Evolutionary conservation across 2,888 invertebrate species (phyloP).

Genomic region (Chloroclysta siterata): DNA sequence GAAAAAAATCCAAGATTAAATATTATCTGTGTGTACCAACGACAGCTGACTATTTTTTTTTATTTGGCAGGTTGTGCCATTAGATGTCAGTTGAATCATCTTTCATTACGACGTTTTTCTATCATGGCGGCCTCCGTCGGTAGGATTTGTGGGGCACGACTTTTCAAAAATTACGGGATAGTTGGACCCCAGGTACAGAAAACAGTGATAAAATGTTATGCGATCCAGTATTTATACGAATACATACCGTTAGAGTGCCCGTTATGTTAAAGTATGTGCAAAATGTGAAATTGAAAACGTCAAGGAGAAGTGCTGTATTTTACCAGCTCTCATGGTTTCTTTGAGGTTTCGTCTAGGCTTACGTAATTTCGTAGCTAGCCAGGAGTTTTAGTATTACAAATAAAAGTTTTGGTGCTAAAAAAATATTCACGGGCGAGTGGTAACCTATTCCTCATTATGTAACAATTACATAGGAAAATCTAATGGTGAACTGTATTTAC

Average conservation of each 20-base stretch:
- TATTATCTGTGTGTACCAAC: conserved; percentile 14
- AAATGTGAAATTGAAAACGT: conserved; percentile 55
- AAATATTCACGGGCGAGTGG: conserved; percentile 62
- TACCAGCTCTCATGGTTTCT: conserved; percentile 53
- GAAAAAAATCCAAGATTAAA: no score
- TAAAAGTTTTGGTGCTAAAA: conserved; percentile 17
- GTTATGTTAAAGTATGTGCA: conserved; percentile 53
- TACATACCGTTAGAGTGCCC: conserved; percentile 44
- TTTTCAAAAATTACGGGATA: conserved; percentile 90
- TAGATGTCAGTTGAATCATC: conserved; percentile 71
- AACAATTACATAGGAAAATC: conserved; percentile 73
- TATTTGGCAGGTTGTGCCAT: conserved; percentile 54
- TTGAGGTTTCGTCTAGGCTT: conserved; percentile 44
- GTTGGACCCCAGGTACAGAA: conserved; percentile 89
- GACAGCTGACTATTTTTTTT: conserved; percentile 42
- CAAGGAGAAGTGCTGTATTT: conserved; percentile 63
- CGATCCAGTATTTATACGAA: conserved; percentile 47
- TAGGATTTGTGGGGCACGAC: conserved; percentile 93
- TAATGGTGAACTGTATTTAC: conserved; percentile 75
- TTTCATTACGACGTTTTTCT: conserved; percentile 83
- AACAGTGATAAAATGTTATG: conserved; percentile 49
- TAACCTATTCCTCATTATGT: conserved; percentile 83
- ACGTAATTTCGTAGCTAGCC: conserved; percentile 47
- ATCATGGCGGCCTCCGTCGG: conserved; percentile 95
- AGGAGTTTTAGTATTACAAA: conserved; percentile 24